Evolutionary conservation across 1,140 invertebrate species (phyloP), one percentile per base, ranked within the genome.

Genomic region (Aporrectodea caliginosa): DNA sequence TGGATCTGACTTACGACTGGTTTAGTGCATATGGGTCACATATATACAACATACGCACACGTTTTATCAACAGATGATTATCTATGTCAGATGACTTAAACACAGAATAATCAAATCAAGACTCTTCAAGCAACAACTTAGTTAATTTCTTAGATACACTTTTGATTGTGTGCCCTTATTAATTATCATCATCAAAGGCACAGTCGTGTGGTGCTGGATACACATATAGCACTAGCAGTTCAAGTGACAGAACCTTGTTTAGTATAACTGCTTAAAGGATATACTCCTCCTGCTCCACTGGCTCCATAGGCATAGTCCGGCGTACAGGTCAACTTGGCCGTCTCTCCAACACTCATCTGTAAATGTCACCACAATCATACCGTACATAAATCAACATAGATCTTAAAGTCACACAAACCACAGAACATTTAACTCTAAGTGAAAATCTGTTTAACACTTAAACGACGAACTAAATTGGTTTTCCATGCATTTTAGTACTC

Each of bases 291-390:
- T 86, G 91, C 93, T n/a, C 96, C 97, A 77, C 85, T 85, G 80
- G 90, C 89, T 1, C 97, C 97, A 88, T 99, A 99, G 12, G 94
- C 97, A 90, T 96, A 97, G 81, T 97, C 92, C 0, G 96, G 91
- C 76, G 92, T 91, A 89, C 95, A 97, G 2, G 92, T 95, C 33
- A 99, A 88, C 58, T 92, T 89, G 58, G 93, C 92, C 58, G 92
- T 89, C 88, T 99, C 96, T 0, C 94, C 94, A 83, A 93, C 93
- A 88, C 94, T 95, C 97, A 99, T 99, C 1, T 94, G 94, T 0
- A 93, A 84, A 68, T 69, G 14, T 31, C 30, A 75, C n/a, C n/a
- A n/a, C n/a, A n/a, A n/a, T n/a, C n/a, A n/a, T n/a, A n/a, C n/a
- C n/a, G n/a, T n/a, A n/a, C n/a, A n/a, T n/a, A n/a, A n/a, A n/a